Evolutionary conservation across 2,888 invertebrate genomes (phyloP).

Genomic region (Leptarthrus brevirostris): DNA sequence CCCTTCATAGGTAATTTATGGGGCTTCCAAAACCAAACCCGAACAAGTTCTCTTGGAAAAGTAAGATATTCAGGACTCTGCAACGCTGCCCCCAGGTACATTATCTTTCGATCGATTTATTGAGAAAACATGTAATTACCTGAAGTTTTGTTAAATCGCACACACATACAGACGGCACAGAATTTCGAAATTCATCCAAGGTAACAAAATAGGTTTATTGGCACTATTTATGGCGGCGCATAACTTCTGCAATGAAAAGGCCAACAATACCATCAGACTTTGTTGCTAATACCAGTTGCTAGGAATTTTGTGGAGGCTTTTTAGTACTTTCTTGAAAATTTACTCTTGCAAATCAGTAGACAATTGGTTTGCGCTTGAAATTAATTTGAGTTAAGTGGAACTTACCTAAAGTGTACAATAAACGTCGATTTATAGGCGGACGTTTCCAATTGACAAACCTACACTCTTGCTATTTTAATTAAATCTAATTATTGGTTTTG

Average conservation of each 20-base stretch:
- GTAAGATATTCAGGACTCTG: too few relatives aligned
- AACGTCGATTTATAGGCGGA: too few relatives aligned
- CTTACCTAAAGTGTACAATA: too few relatives aligned
- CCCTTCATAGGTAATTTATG: neutral
- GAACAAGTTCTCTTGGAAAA: too few relatives aligned
- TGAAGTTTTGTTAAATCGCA: neutral
- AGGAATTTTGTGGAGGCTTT: conserved; percentile 8
- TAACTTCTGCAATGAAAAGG: conserved; percentile 4
- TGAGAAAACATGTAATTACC: conserved; percentile 23
- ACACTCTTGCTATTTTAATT: too few relatives aligned
- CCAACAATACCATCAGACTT: neutral
- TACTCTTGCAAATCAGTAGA: neutral
- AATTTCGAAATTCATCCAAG: conserved; percentile 21
- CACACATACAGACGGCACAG: neutral
- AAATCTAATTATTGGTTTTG: too few relatives aligned
- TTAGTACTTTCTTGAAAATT: conserved; percentile 9
- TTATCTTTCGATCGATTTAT: conserved; percentile 28
- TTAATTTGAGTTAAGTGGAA: neutral
- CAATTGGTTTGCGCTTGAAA: conserved; percentile 8
- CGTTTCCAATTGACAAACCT: too few relatives aligned
- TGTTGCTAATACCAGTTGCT: conserved; percentile 1
- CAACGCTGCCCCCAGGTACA: neutral
- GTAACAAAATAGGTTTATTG: conserved; percentile 21
- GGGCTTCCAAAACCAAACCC: neutral
- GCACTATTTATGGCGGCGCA: neutral